These are phyloP conservation scores for Pemphredon lugubris DNA, from an alignment of 2,888 invertebrate genomes.

Conservation along the genomic window DNA sequence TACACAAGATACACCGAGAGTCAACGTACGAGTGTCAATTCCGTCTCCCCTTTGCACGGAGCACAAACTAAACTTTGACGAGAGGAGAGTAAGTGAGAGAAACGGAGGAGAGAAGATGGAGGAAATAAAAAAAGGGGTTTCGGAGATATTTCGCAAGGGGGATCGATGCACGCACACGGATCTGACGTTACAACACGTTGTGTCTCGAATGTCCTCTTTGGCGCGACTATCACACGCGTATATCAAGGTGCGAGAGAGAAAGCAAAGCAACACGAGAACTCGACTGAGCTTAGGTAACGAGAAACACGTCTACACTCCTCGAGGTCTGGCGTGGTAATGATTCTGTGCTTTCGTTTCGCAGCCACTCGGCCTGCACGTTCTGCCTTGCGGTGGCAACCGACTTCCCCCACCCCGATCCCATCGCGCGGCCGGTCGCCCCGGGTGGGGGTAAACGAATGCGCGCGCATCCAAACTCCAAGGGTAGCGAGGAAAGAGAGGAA, in stretches of 20 bases:
- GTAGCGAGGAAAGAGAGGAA: conserved; percentile 30
- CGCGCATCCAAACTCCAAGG: conserved; percentile 44
- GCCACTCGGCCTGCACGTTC: conserved; percentile 72
- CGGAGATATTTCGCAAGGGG: neutral
- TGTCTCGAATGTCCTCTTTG: conserved; percentile 44
- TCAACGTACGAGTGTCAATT: too few relatives aligned
- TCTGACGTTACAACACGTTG: conserved; percentile 25
- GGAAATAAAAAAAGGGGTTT: neutral
- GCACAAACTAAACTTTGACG: too few relatives aligned
- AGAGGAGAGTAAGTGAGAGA: too few relatives aligned
- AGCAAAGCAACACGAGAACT: conserved; percentile 64
- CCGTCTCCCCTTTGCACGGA: too few relatives aligned
- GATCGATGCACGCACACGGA: conserved; percentile 16
- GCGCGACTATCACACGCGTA: conserved; percentile 57
- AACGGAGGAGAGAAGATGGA: neutral
- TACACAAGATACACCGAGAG: too few relatives aligned
- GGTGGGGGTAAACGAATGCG: conserved; percentile 47
- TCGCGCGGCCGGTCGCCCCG: conserved; percentile 48
- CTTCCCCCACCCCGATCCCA: conserved; percentile 50
- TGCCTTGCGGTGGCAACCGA: conserved; percentile 57
- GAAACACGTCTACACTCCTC: conserved; percentile 79
- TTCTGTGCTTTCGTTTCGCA: conserved; percentile 72
- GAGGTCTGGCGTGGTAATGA: conserved; percentile 80
- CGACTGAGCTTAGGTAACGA: conserved; percentile 77
- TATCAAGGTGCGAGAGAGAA: conserved; percentile 21